Percentiles rank a stretch among this genome's conserved stretches.
phyloP scores from a whole-genome alignment of 2,113 vertebrate species.

The Onychostoma macrolepis region DNA sequence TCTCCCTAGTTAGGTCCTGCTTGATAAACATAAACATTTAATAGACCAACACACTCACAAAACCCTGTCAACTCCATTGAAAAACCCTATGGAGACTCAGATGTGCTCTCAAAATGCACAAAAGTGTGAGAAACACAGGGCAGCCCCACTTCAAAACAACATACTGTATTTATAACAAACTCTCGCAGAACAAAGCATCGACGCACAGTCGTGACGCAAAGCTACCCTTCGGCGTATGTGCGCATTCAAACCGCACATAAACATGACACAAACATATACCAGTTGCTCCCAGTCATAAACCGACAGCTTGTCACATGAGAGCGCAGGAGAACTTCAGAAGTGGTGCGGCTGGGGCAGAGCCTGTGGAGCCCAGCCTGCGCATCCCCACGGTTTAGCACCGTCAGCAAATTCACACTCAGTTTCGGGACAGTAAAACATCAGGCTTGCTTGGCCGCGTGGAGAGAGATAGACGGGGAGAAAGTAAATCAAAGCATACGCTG shows the following conservation, averaged over 20 bases:
- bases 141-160: constrained; percentile 13
- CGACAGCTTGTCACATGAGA: constrained; percentile 28
- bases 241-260: background rate
- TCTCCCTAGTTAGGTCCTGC: background rate
- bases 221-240: background rate
- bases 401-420: constrained; percentile 43
- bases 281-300: constrained; percentile 14
- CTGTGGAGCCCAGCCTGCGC: background rate
- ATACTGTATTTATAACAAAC: background rate
- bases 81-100: background rate
- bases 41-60: background rate
- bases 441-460: constrained; percentile 13
- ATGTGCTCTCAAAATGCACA: background rate
- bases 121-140: background rate
- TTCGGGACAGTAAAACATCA: constrained; percentile 36
- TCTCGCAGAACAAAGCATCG: background rate
- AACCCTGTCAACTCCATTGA: background rate
- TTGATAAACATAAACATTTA: background rate
- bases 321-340: background rate
- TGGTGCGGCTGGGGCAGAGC: constrained; percentile 26
- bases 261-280: constrained; percentile 20
- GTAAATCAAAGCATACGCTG: constrained; percentile 36
- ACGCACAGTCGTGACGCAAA: background rate
- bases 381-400: constrained; percentile 13
- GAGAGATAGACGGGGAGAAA: background rate